phyloP scores from a whole-genome alignment of 2,888 invertebrate species.

The Tenthredo scrophulariae region DNA sequence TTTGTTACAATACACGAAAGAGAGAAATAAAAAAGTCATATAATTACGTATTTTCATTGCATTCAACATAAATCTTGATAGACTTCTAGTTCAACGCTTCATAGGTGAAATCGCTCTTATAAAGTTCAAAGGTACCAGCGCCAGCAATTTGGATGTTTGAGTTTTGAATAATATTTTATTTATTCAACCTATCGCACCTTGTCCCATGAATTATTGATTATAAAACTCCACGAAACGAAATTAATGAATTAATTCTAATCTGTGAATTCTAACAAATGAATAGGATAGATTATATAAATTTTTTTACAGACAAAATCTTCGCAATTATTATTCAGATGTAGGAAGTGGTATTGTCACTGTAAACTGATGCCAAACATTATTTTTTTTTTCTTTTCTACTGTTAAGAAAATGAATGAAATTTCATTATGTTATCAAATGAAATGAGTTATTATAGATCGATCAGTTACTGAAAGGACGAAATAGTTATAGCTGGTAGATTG shows the following conservation, averaged over 20 bases:
- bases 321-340: constrained; percentile 1
- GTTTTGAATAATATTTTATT: not conserved
- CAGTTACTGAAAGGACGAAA: not conserved
- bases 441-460: constrained; percentile 33
- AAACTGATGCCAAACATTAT: not conserved
- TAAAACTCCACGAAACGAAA: not conserved
- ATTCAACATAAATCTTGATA: not conserved
- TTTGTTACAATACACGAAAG: constrained; percentile 4
- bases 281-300: not conserved
- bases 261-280: not conserved
- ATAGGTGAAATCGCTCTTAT: not conserved
- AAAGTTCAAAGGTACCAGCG: not conserved
- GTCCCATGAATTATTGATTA: not conserved
- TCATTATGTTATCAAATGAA: constrained; percentile 1
- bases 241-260: not conserved
- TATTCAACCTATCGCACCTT: not conserved
- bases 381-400: not conserved
- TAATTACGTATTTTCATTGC: not conserved
- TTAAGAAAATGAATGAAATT: not conserved
- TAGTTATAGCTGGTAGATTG: not conserved
- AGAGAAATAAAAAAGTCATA: not conserved
- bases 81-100: not conserved
- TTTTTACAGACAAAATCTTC: not conserved
- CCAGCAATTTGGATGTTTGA: not conserved
- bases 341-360: not conserved